Evolutionary conservation across 2,113 vertebrate genomes (phyloP).

Genomic region (Reinhardtius hippoglossoides): DNA sequence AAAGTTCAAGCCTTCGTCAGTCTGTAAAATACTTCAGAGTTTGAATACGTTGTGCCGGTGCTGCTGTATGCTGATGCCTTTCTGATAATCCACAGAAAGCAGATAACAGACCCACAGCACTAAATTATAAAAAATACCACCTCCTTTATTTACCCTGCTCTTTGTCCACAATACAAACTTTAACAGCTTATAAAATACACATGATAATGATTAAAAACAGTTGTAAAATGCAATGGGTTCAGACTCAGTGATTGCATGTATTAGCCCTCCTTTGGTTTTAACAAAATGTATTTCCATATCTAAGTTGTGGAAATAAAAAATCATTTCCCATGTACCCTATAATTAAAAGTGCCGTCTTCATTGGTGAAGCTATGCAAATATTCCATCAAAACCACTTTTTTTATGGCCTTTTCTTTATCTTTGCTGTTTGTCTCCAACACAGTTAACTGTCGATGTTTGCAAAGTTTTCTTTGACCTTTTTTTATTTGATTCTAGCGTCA

Average conservation of each 20-base stretch:
- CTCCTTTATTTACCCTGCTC: neutral
- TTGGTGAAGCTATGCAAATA: neutral
- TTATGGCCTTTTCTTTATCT: too few species aligned
- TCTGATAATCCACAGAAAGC: slow-evolving; percentile 42
- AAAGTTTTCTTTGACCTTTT: too few species aligned
- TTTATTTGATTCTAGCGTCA: too few species aligned
- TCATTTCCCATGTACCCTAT: too few species aligned
- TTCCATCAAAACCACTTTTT: too few species aligned
- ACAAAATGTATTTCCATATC: too few species aligned
- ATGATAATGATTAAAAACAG: neutral
- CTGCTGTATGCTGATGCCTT: slow-evolving; percentile 27
- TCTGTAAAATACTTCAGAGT: slow-evolving; percentile 45
- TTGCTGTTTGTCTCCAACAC: too few species aligned
- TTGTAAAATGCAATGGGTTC: neutral
- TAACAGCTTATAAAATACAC: too few species aligned
- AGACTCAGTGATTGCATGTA: neutral
- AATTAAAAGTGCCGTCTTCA: neutral
- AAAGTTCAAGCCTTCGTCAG: slow-evolving; percentile 47
- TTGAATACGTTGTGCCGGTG: slow-evolving; percentile 11
- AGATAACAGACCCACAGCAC: neutral
- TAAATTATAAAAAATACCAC: neutral
- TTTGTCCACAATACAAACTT: neutral
- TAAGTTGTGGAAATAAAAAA: too few species aligned
- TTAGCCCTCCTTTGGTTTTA: too few species aligned
- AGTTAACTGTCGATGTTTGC: too few species aligned